Conservation (phyloP, 2,797 vertebrate genomes). For the Pygocentrus nattereri region DNA sequence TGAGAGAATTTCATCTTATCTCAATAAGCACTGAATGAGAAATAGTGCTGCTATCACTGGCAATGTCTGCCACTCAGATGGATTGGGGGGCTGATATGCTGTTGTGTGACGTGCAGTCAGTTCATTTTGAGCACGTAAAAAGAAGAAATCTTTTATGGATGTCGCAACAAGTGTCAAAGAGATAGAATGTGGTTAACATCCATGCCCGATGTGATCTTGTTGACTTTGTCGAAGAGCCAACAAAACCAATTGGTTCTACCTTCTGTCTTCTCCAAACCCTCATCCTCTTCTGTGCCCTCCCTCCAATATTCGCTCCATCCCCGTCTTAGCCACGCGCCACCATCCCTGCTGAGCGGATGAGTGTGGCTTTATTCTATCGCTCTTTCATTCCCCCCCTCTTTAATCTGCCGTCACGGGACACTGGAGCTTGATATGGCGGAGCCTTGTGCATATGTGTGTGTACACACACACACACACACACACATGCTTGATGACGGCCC, state of each 20-base stretch:
- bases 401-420: constrained; percentile 52
- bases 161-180: background rate
- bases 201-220: background rate
- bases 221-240: constrained; percentile 13
- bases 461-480: constrained; percentile 28
- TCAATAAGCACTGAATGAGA: too few species aligned
- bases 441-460: constrained; percentile 22
- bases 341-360: constrained; percentile 26
- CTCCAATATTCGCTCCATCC: background rate
- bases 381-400: constrained; percentile 53
- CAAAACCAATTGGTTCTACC: constrained; percentile 6
- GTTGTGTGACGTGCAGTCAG: too few species aligned
- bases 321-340: constrained; percentile 8
- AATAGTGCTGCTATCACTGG: too few species aligned
- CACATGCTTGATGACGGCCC: background rate
- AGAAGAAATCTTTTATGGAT: background rate
- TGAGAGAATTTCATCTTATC: too few species aligned
- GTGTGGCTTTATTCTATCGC: constrained; percentile 27
- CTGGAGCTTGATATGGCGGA: constrained; percentile 52
- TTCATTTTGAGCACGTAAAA: background rate
- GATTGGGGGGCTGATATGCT: too few species aligned
- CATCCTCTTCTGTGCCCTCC: background rate
- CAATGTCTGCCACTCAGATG: too few species aligned
- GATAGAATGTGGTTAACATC: background rate
- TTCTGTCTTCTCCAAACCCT: background rate